phyloP scores from a whole-genome alignment of 1,140 invertebrate species.

The Bacillus rossius region DNA sequence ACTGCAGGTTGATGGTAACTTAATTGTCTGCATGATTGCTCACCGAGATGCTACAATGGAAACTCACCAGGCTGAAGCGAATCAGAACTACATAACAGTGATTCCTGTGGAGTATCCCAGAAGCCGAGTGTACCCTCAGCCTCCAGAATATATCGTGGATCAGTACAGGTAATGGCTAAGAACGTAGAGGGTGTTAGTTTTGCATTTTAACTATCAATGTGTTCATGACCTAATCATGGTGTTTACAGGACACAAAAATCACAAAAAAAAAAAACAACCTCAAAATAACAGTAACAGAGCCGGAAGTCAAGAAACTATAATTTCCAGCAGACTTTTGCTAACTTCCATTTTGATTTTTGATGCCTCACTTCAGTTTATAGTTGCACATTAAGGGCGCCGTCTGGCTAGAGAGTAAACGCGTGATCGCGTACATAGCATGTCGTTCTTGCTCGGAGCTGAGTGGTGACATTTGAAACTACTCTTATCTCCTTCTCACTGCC shows the following conservation, averaged over 20 bases:
- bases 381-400: no score
- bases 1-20: no score
- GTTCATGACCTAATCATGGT: background rate
- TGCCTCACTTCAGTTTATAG: no score
- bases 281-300: background rate
- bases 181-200: background rate
- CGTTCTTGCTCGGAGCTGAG: no score
- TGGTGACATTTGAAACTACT: no score
- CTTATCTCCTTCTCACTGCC: no score
- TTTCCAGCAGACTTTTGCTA: no score
- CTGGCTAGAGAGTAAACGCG: no score
- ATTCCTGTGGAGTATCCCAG: slow-evolving; percentile 24
- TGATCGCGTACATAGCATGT: no score
- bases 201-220: background rate
- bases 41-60: background rate
- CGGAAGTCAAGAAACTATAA: background rate
- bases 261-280: background rate
- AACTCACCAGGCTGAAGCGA: slow-evolving; percentile 6
- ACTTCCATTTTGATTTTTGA: no score
- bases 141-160: slow-evolving; percentile 19
- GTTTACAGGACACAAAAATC: background rate
- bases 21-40: no score
- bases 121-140: slow-evolving; percentile 14
- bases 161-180: slow-evolving; percentile 15
- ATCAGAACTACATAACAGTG: slow-evolving; percentile 22